Conservation (phyloP, 2,888 invertebrate species). For the Nephrotoma appendiculata region DNA sequence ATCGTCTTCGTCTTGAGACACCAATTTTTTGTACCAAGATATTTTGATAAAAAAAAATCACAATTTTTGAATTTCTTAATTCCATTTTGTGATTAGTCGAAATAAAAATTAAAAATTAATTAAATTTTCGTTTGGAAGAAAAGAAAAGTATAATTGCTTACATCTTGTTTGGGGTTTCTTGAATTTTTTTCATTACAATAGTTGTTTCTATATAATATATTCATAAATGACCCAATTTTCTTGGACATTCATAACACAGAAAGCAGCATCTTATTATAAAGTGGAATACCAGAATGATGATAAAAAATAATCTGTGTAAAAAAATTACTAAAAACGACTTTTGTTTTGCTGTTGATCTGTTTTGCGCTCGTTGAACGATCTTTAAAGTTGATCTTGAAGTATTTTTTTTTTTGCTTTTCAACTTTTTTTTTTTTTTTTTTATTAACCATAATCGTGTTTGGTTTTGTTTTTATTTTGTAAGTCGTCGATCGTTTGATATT, state of each 20-base stretch:
- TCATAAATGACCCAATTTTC: background rate
- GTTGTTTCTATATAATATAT: background rate
- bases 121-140: background rate
- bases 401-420: background rate
- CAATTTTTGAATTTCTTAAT: background rate
- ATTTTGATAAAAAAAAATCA: background rate
- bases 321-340: background rate
- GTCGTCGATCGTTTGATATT: background rate
- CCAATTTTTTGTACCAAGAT: background rate
- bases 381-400: background rate
- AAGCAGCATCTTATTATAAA: background rate
- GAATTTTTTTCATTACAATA: background rate
- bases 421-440: background rate
- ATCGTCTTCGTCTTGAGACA: background rate
- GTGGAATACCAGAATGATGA: background rate
- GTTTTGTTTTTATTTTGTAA: background rate
- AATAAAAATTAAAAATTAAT: background rate
- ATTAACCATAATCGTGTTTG: background rate
- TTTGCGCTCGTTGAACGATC: background rate
- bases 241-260: background rate
- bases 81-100: background rate
- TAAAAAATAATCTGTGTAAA: background rate
- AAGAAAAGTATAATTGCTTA: background rate
- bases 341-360: background rate
- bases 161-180: background rate